phyloP scores from a whole-genome alignment of 2,888 invertebrate genomes.

The Altica lythri region DNA sequence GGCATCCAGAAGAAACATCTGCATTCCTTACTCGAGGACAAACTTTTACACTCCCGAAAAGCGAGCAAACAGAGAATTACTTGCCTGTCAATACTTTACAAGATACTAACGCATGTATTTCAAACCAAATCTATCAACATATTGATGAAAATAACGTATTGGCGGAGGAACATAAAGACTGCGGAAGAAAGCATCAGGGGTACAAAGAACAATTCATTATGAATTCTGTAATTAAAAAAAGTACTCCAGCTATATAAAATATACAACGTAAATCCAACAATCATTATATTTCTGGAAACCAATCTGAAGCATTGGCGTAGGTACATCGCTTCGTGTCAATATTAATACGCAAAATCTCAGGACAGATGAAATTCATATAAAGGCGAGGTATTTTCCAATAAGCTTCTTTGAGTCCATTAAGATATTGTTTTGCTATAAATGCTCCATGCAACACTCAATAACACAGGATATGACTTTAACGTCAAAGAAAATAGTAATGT shows the following conservation, averaged over 20 bases:
- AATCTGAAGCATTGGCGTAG: too few relatives aligned
- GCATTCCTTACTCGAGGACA: too few relatives aligned
- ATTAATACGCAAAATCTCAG: background rate
- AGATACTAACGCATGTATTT: conserved; percentile 9
- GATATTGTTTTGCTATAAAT: background rate
- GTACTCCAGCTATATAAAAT: too few relatives aligned
- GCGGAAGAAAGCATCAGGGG: conserved; percentile 5
- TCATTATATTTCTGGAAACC: background rate
- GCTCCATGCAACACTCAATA: background rate
- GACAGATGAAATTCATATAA: background rate
- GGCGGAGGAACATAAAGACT: conserved; percentile 3
- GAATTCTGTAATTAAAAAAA: conserved; percentile 1
- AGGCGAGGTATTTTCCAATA: background rate
- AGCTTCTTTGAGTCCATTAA: background rate
- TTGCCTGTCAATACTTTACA: background rate
- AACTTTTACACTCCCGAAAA: too few relatives aligned
- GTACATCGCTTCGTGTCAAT: too few relatives aligned
- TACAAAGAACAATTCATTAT: conserved; percentile 1
- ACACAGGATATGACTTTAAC: background rate
- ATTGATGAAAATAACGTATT: background rate
- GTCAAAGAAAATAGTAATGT: background rate
- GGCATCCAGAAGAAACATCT: too few relatives aligned
- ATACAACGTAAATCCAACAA: background rate
- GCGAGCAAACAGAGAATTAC: too few relatives aligned
- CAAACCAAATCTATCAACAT: conserved; percentile 4